Base-by-base conservation (phyloP, 92 coral and sea anemone species). In the Bergia puertoricense region DNA sequence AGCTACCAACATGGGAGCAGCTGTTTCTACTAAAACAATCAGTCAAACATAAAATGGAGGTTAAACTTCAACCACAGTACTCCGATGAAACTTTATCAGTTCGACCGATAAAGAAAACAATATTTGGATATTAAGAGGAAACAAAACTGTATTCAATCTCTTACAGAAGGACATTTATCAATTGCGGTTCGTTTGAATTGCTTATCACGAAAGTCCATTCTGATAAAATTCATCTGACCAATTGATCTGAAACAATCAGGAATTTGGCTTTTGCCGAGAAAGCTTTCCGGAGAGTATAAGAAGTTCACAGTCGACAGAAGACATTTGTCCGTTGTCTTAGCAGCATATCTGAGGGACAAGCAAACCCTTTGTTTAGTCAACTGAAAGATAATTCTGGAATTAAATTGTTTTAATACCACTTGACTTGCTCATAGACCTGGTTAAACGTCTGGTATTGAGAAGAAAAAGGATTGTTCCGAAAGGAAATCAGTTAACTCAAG, bases 151-250 rank as follows among this genome's bases (percentile, higher is more conserved):
- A 18, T 37, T 45, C 77, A 66, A 83, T 68, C 86, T 45, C 37
- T 84, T 46, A 67, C 79, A 79, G 67, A 69, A 72, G 15, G 30
- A 22, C 11, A 8, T 41, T 84, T 84, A 84, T 84, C 79, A 68
- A 44, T 30, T 15, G 79, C 45, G 87, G 65, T 71, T 84, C 66
- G 79, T 84, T 84, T 84, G 87, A 69, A 48, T 44, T 45, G 37
- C 50, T 20, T 71, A 81, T 79, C 83, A 79, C 67, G 42, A 15
- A 39, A 36, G 36, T 38, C 6, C 62, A 51, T 81, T 57, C 38
- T 56, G 74, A 59, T 62, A 42, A 38, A 66, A 41, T 62, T 59
- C 1, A 77, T 42, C 72, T 18, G 67, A 46, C 59, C 11, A 54
- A 54, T 81, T 59, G 14, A 77, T 42, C 50, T 7, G 67, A 46